These are phyloP conservation scores for Cephalotes varians DNA, from an alignment of 2,888 invertebrate genomes.

Conservation along the genomic window DNA sequence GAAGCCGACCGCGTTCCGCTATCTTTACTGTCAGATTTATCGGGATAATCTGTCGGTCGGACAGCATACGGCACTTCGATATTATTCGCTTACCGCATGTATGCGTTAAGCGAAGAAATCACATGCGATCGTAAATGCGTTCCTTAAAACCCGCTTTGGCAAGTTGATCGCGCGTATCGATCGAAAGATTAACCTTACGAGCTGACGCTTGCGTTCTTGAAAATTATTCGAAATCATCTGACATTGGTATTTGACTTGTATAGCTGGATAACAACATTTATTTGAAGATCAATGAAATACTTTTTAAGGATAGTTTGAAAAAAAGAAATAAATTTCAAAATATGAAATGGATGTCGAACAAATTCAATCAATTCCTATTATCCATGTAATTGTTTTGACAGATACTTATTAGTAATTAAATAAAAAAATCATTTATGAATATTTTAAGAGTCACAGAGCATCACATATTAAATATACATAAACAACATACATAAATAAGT, in stretches of 20 bases:
- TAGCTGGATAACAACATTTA: neutral
- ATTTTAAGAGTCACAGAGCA: neutral
- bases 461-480: neutral
- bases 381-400: neutral
- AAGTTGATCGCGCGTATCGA: constrained; percentile 23
- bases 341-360: neutral
- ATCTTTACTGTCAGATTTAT: constrained; percentile 77
- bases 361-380: neutral
- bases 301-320: neutral
- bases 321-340: neutral
- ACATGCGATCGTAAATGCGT: neutral
- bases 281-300: neutral
- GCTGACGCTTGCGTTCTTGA: neutral
- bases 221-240: constrained; percentile 15
- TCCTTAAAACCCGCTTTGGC: neutral
- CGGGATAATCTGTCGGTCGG: constrained; percentile 72
- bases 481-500: too few species aligned
- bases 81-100: constrained; percentile 68
- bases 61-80: constrained; percentile 80
- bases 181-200: constrained; percentile 29
- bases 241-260: neutral
- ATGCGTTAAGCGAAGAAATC: constrained; percentile 4
- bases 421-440: neutral
- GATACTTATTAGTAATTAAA: neutral
- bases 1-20: constrained; percentile 48